Evolutionary conservation across 2,888 invertebrate genomes (phyloP).

Genomic region (Clusia tigrina): DNA sequence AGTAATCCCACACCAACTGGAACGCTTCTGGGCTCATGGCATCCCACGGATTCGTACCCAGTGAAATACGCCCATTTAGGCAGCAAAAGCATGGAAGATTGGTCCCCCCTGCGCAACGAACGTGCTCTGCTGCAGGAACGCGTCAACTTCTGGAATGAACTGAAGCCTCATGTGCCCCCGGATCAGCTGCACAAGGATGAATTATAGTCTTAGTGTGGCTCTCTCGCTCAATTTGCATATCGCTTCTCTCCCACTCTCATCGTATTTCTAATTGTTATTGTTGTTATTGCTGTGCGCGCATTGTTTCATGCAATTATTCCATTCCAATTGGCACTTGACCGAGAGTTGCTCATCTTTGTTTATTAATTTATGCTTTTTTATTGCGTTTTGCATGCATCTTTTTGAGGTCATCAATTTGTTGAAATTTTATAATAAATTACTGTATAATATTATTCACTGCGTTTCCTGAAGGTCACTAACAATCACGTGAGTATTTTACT

Average conservation of each 20-base stretch:
- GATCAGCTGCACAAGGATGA: constrained; percentile 63
- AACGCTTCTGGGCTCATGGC: constrained; percentile 68
- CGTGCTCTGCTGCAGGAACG: constrained; percentile 68
- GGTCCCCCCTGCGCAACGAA: constrained; percentile 63
- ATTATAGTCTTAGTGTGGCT: constrained; percentile 52
- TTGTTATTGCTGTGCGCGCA: neutral
- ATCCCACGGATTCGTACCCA: constrained; percentile 63
- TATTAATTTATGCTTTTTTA: too few relatives aligned
- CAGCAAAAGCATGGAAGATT: constrained; percentile 67
- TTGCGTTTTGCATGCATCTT: too few relatives aligned
- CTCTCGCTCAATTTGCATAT: neutral
- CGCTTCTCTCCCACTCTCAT: neutral
- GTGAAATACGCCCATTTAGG: constrained; percentile 64
- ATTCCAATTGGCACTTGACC: too few relatives aligned
- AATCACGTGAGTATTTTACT: too few relatives aligned
- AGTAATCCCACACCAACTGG: constrained; percentile 73
- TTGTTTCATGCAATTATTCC: too few relatives aligned
- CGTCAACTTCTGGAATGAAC: constrained; percentile 71
- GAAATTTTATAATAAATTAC: too few relatives aligned
- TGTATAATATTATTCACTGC: too few relatives aligned
- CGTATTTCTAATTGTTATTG: neutral
- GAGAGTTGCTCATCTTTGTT: too few relatives aligned
- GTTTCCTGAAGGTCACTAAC: too few relatives aligned
- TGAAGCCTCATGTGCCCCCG: constrained; percentile 65
- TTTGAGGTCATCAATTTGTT: too few relatives aligned